Base-by-base conservation (phyloP, 1,140 invertebrate genomes). In the Papilio aristodemus region DNA sequence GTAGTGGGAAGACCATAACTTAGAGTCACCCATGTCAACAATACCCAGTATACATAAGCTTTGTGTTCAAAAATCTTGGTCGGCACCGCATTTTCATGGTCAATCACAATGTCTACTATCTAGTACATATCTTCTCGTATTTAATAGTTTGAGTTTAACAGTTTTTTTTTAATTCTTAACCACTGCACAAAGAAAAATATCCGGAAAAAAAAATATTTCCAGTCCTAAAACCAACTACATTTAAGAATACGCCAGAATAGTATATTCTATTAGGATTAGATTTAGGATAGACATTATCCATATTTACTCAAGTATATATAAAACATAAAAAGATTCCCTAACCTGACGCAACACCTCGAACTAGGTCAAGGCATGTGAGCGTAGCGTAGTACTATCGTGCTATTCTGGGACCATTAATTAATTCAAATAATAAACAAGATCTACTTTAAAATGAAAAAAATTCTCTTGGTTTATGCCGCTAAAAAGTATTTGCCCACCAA, bases 351-450 rank as follows among this genome's bases (percentile, higher is more conserved):
- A 54, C 22, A 54, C 8, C 19, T 54, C 3, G 19, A 54, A 54
- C 8, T 54, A 54, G 46, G 46, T 22, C 46, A 54, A 54, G 46
- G 46, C 19, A 39, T n/a, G 13, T 4, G 10, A 54, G 10, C 17
- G 10, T 54, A 25, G 9, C 46, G 46, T 54, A 54, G 17, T 54
- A 54, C 9, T 54, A 54, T 13, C 41, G 9, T 22, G 4, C 46
- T 54, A 54, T 54, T 54, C 46, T 54, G 46, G 46, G 46, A 54
- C 9, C 6, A 25, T 10, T 22, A 54, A 22, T 54, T 46, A 46
- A 19, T 46, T 22, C 19, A 22, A 50, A 50, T 22, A 50, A 22
- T 25, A 10, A 25, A 54, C 22, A 11, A 25, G 22, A 2, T 54
- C 0, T 46, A 3, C 1, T 46, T 9, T 46, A 46, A 43, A 14